A percentile compares a stretch with the other conserved stretches of the same genome.
Conservation (phyloP, 53 echinoderm and acorn worm species). For the Pentamera pediparva region DNA sequence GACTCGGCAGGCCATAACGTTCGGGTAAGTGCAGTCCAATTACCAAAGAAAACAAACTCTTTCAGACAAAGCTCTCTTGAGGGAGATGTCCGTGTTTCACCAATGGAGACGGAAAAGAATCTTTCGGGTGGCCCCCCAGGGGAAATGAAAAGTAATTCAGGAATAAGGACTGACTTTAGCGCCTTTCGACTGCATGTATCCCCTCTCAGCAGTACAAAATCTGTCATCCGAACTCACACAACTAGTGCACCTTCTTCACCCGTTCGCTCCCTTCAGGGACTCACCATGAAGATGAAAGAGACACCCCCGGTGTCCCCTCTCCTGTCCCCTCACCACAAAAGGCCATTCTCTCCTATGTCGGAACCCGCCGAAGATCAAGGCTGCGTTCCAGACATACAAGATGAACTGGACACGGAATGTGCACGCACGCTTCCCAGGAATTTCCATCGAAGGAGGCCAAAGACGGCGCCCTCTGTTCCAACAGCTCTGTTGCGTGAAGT, state of each 20-base stretch:
- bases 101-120: slow-evolving; percentile 26
- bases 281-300: slow-evolving; percentile 68
- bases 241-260: slow-evolving; percentile 84
- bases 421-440: slow-evolving; percentile 22
- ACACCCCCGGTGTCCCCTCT: slow-evolving; percentile 7
- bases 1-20: slow-evolving; percentile 30
- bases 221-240: slow-evolving; percentile 8
- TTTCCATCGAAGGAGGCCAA: slow-evolving; percentile 39
- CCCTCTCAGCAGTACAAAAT: slow-evolving; percentile 6
- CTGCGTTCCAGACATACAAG: slow-evolving; percentile 40
- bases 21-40: slow-evolving; percentile 23
- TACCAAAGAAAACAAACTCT: slow-evolving; percentile 23
- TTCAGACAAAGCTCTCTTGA: slow-evolving; percentile 38
- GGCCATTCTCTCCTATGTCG: slow-evolving; percentile 38
- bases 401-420: neutral
- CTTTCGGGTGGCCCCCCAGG: neutral
- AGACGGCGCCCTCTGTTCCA: slow-evolving; percentile 27
- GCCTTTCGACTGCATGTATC: slow-evolving; percentile 53
- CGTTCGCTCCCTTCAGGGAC: slow-evolving; percentile 63
- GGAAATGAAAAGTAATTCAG: neutral
- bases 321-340: slow-evolving; percentile 7
- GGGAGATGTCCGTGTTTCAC: neutral
- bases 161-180: slow-evolving; percentile 84
- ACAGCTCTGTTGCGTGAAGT: slow-evolving; percentile 24
- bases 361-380: slow-evolving; percentile 56